These are phyloP conservation scores for Papilio glaucus DNA, from an alignment of 1,140 invertebrate species.

Conservation along the genomic window DNA sequence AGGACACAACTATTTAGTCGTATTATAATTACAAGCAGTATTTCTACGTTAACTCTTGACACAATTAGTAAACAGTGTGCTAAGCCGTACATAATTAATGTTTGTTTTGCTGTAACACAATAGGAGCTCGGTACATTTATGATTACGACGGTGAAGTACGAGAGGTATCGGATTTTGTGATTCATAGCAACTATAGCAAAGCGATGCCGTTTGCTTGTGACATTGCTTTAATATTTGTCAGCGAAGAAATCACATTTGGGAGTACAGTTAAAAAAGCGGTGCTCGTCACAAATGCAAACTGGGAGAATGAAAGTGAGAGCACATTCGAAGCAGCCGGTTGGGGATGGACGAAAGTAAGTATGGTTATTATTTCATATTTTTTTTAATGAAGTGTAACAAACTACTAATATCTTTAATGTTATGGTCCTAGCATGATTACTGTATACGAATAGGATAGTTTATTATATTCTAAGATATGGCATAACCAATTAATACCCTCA, in stretches of 20 bases:
- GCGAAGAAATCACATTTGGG: conserved; percentile 48
- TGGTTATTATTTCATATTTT: neutral
- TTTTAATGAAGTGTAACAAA: neutral
- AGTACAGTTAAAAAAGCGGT: conserved; percentile 54
- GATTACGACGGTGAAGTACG: conserved; percentile 48
- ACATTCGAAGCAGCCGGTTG: conserved; percentile 60
- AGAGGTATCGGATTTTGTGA: conserved; percentile 45
- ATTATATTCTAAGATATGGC: too few relatives aligned
- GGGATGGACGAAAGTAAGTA: conserved; percentile 56
- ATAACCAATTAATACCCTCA: too few relatives aligned
- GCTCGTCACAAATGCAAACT: conserved; percentile 47
- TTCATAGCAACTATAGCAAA: conserved; percentile 61
- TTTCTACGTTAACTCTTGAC: neutral
- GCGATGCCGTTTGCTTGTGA: conserved; percentile 54
- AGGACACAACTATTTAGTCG: neutral
- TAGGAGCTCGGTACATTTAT: conserved; percentile 56
- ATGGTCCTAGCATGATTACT: too few relatives aligned
- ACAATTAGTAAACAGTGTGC: neutral
- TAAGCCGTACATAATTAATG: neutral
- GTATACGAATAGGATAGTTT: too few relatives aligned
- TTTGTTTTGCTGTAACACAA: conserved; percentile 12
- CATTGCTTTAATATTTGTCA: conserved; percentile 61
- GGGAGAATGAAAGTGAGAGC: conserved; percentile 54
- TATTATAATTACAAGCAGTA: neutral
- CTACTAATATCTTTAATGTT: too few relatives aligned